Percentiles rank a stretch among this genome's conserved stretches.
Conservation (phyloP, 2,797 vertebrate genomes). For the Lacerta agilis region DNA sequence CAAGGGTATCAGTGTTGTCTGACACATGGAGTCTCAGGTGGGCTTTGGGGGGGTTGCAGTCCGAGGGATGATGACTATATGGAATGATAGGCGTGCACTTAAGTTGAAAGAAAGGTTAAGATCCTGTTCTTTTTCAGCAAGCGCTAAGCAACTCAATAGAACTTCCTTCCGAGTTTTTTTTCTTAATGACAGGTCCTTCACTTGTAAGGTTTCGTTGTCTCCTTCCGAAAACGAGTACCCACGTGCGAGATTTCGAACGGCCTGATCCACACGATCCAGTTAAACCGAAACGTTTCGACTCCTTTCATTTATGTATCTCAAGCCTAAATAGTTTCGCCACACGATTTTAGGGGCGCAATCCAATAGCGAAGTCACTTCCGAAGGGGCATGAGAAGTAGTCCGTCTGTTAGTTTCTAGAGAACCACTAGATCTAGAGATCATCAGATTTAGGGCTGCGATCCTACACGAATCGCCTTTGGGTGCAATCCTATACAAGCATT, state of each 20-base stretch:
- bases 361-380: too few species aligned
- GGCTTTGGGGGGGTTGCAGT: too few species aligned
- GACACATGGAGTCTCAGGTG: not conserved
- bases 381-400: not conserved
- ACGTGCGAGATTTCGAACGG: not conserved
- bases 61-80: too few species aligned
- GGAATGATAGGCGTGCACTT: too few species aligned
- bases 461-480: too few species aligned
- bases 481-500: not conserved
- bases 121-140: not conserved
- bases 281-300: not conserved
- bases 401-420: not conserved
- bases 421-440: too few species aligned
- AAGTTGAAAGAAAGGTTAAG: too few species aligned
- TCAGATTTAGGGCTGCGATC: not conserved
- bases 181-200: not conserved
- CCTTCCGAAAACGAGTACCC: not conserved
- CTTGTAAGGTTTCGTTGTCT: not conserved
- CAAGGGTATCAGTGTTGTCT: not conserved
- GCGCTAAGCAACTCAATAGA: not conserved
- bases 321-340: not conserved
- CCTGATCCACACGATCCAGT: not conserved
- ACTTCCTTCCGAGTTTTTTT: not conserved
- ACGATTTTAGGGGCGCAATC: too few species aligned
- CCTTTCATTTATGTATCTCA: not conserved